Percentiles rank a stretch among this genome's conserved stretches.
phyloP scores from a whole-genome alignment of 2,797 vertebrate genomes.

The Mormyrus hasselquistii region DNA sequence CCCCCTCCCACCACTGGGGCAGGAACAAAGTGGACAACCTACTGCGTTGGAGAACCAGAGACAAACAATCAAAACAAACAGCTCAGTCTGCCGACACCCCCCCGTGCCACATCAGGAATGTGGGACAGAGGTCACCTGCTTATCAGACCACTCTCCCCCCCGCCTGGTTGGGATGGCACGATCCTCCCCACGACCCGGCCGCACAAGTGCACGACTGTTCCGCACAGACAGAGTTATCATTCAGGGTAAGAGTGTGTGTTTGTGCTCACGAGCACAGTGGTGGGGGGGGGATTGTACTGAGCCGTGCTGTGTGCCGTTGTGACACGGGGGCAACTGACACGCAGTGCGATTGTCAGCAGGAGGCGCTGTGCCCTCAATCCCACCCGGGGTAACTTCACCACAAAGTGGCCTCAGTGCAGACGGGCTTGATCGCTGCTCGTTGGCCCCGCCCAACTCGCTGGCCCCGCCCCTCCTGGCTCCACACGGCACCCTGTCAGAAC shows the following conservation, averaged over 20 bases:
- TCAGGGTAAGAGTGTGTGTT: background rate
- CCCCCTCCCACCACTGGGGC: too few relatives aligned
- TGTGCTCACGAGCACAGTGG: background rate
- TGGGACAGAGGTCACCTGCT: conserved; percentile 49
- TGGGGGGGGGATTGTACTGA: background rate
- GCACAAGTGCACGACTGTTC: background rate
- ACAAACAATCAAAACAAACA: conserved; percentile 28
- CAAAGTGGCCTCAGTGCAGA: background rate
- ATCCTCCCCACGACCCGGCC: background rate
- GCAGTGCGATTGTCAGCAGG: background rate
- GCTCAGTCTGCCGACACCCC: background rate
- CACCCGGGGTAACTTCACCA: background rate
- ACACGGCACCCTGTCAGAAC: background rate
- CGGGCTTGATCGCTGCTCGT: background rate
- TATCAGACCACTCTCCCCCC: background rate
- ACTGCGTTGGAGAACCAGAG: conserved; percentile 29
- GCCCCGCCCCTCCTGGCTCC: background rate
- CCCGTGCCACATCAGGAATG: conserved; percentile 8
- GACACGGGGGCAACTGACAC: background rate
- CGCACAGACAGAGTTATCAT: background rate
- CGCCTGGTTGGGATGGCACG: background rate
- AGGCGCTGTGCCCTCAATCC: background rate
- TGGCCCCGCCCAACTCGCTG: background rate
- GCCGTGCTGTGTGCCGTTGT: background rate
- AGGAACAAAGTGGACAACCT: conserved; percentile 17